Evolutionary conservation across 2,113 vertebrate species (phyloP).

Genomic region (Chaetops frenatus): DNA sequence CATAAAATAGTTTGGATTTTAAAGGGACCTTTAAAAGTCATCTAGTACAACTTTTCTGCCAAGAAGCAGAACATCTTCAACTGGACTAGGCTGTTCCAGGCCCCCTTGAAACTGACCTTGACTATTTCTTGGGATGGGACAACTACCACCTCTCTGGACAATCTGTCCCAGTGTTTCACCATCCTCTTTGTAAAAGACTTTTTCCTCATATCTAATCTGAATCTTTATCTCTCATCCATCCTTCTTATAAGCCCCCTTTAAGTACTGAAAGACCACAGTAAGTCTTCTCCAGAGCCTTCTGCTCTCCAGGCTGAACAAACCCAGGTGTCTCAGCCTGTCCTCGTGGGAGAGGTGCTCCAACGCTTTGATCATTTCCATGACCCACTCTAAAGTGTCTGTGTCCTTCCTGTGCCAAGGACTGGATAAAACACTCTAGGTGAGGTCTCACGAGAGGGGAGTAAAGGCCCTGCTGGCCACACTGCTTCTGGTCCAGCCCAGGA

Average conservation of each 20-base stretch:
- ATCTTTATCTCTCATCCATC: neutral
- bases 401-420: neutral
- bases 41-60: neutral
- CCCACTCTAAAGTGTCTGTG: neutral
- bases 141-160: neutral
- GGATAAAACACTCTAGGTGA: neutral
- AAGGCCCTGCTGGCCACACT: neutral
- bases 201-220: neutral
- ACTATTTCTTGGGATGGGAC: neutral
- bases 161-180: neutral
- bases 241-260: neutral
- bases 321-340: neutral
- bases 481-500: neutral
- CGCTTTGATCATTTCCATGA: neutral
- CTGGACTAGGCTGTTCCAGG: neutral
- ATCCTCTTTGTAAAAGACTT: neutral
- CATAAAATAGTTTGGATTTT: neutral
- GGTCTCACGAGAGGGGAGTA: neutral
- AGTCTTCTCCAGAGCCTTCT: neutral
- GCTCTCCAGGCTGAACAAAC: neutral
- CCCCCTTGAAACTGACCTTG: neutral
- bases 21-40: neutral
- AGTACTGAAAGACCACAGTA: neutral
- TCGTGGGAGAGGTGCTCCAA: neutral
- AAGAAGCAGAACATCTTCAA: neutral